Evolutionary conservation across 2,113 vertebrate species (phyloP), one percentile per base, ranked within the genome.

Genomic region (Ardeotis arabs): DNA sequence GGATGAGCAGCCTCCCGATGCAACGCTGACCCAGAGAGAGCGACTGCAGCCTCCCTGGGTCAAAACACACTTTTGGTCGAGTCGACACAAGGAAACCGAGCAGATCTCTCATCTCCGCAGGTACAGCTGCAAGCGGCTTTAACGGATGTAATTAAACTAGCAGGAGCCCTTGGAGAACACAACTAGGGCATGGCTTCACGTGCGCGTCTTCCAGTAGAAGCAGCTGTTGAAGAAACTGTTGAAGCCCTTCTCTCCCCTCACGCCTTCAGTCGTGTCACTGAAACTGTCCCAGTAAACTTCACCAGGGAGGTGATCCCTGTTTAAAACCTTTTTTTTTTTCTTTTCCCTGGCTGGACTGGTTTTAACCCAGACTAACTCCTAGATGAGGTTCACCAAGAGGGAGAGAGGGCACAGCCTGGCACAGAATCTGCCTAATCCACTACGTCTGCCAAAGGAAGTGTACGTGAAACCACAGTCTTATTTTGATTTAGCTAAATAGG

Each of bases 101-200:
- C 56, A 50, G 6, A 82, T 56, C 77, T 94, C 84, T 59, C 24
- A 2, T 93, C 94, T 66, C 53, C 87, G 31, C 49, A n/a, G 62
- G 29, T 76, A 55, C 91, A 72, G 84, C 91, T 91, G 52, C 68
- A 78, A 86, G 77, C 11, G 12, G n/a, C 93, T 94, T 94, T 92
- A 72, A 95, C 2, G 53, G 74, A 89, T 93, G 96, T 96, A 96
- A 96, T 93, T 96, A 96, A 96, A 89, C 39, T 23, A 49, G n/a
- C 31, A 60, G 87, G 85, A 96, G 84, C 70, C 95, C 93, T 95
- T 94, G 84, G 95, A 96, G 95, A 95, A 85, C 87, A 69, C 95
- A 96, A 94, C 41, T 91, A 91, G 91, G 92, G 70, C 95, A 90
- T 69, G 95, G 93, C n/a, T 95, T 90, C 95, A 77, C 52, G 9